phyloP scores from a whole-genome alignment of 53 echinoderm and acorn worm species.

The Echinometra lucunter region DNA sequence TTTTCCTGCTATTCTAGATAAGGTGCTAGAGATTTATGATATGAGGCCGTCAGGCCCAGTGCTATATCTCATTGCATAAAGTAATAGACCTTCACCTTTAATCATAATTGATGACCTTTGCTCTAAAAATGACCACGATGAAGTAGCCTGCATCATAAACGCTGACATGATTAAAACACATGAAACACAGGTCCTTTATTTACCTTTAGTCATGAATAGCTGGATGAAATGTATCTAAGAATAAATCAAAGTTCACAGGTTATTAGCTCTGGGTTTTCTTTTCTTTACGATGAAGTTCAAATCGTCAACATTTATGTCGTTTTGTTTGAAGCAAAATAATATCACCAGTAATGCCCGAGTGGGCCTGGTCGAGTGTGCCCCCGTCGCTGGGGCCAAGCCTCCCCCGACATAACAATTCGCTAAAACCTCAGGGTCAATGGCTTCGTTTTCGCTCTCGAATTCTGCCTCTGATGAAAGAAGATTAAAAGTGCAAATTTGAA shows the following conservation, averaged over 20 bases:
- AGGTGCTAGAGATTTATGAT: neutral
- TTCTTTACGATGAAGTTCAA: neutral
- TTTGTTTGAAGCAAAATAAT: neutral
- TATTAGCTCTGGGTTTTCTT: neutral
- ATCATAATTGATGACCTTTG: neutral
- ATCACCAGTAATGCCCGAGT: neutral
- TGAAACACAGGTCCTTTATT: neutral
- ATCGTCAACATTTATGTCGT: neutral
- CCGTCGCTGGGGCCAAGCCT: neutral
- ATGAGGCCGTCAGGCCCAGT: neutral
- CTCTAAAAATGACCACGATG: neutral
- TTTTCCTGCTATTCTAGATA: neutral
- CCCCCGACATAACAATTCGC: neutral
- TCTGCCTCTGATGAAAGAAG: constrained; percentile 52
- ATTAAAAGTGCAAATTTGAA: constrained; percentile 63
- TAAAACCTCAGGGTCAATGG: constrained; percentile 54
- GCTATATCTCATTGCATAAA: neutral
- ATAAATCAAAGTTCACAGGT: neutral
- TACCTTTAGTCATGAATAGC: neutral
- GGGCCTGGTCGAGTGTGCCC: neutral
- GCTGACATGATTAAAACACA: neutral
- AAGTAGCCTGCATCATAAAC: neutral
- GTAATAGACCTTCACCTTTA: neutral
- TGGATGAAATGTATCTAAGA: neutral
- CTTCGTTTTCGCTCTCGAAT: constrained; percentile 37